Evolutionary conservation across 2,888 invertebrate species (phyloP).

Genomic region (Temnothorax unifasciatus): DNA sequence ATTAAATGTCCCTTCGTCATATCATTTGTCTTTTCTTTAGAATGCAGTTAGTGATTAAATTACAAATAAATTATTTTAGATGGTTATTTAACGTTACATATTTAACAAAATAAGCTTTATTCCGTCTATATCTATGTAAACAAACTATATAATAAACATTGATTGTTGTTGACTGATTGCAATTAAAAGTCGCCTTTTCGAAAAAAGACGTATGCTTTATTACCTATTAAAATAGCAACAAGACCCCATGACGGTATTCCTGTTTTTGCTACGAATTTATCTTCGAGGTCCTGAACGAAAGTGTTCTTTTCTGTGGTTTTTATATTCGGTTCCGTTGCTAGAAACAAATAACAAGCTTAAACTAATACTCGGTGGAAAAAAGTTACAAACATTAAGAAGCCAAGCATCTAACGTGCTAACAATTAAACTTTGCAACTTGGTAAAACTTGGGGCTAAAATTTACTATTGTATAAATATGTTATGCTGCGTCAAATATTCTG

Average conservation of each 20-base stretch:
- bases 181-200: not conserved
- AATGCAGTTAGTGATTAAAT: not conserved
- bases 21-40: not conserved
- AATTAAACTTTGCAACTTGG: not conserved
- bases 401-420: not conserved
- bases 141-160: not conserved
- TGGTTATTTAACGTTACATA: not conserved
- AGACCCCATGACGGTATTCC: constrained; percentile 95
- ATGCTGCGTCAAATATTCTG: too few relatives aligned
- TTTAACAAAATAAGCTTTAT: too few relatives aligned
- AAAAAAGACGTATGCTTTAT: not conserved
- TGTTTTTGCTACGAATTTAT: constrained; percentile 90
- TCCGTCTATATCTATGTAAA: too few relatives aligned
- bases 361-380: not conserved
- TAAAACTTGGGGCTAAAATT: not conserved
- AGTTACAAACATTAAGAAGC: not conserved
- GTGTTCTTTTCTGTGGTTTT: constrained; percentile 71
- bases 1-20: not conserved
- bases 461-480: too few relatives aligned
- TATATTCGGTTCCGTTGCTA: constrained; percentile 71
- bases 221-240: constrained; percentile 94
- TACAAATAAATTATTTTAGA: not conserved
- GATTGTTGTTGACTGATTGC: constrained; percentile 4
- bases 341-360: constrained; percentile 12
- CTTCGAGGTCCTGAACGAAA: constrained; percentile 87